Percentiles rank a stretch among this genome's conserved stretches.
These are phyloP conservation scores for Pristionchus arcanus DNA, from an alignment of 2,888 invertebrate genomes.

Conservation along the genomic window DNA sequence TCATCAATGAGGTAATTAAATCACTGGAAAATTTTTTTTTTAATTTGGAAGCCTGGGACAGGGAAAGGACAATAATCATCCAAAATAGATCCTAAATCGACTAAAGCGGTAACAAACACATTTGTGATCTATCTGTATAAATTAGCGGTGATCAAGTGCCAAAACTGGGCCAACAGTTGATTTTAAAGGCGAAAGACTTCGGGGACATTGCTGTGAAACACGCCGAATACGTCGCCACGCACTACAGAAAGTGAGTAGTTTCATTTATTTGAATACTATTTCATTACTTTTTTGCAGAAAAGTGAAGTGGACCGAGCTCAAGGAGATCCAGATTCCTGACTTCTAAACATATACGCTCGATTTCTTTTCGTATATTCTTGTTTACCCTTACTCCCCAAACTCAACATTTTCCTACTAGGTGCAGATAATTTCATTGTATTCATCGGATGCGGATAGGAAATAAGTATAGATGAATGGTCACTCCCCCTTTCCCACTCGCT, in stretches of 20 bases:
- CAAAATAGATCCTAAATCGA: too few relatives aligned
- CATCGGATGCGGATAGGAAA: too few relatives aligned
- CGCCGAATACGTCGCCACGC: slow-evolving; percentile 5
- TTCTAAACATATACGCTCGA: background rate
- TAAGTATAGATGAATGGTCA: too few relatives aligned
- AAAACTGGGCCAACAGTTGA: too few relatives aligned
- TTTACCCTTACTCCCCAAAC: background rate
- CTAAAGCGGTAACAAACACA: too few relatives aligned
- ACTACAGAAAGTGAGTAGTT: slow-evolving; percentile 46
- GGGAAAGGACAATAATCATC: too few relatives aligned
- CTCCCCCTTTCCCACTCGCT: too few relatives aligned
- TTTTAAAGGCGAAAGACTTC: slow-evolving; percentile 12
- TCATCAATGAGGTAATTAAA: slow-evolving; percentile 42
- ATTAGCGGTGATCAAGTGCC: too few relatives aligned
- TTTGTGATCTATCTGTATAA: too few relatives aligned
- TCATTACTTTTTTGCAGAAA: background rate
- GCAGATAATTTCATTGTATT: too few relatives aligned
- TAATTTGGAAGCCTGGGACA: too few relatives aligned
- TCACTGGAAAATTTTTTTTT: background rate
- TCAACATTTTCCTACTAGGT: background rate
- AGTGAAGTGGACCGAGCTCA: background rate
- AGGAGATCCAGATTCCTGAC: background rate
- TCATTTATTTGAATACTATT: too few relatives aligned
- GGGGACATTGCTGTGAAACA: background rate
- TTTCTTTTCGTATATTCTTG: background rate